Percentiles rank a stretch among this genome's conserved stretches.
These are phyloP conservation scores for Entosphenus tridentatus DNA, from an alignment of 2,113 vertebrate genomes.

Conservation along the genomic window DNA sequence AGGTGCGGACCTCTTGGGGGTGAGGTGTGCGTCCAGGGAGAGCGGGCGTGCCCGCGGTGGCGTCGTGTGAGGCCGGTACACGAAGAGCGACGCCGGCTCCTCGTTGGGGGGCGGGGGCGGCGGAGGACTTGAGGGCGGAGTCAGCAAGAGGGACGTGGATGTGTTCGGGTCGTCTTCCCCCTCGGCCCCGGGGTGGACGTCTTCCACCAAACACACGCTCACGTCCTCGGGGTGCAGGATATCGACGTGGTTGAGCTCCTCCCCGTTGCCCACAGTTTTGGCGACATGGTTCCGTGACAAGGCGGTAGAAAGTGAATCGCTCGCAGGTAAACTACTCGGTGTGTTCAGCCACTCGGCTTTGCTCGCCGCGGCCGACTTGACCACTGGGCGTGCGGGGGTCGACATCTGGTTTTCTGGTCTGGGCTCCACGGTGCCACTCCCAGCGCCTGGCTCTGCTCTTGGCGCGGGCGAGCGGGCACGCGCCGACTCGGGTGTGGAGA, in stretches of 20 bases:
- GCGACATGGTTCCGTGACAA: too few species aligned
- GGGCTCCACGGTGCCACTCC: too few species aligned
- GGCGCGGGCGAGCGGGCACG: background rate
- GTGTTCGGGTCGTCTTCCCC: constrained; percentile 60
- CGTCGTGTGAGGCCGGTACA: constrained; percentile 27
- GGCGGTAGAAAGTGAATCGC: too few species aligned
- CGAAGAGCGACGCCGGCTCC: constrained; percentile 49
- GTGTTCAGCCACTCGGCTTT: too few species aligned
- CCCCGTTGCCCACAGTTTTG: too few species aligned
- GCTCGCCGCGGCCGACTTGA: too few species aligned
- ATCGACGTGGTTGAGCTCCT: too few species aligned
- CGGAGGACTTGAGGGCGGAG: constrained; percentile 74
- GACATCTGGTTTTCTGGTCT: too few species aligned
- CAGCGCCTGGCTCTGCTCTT: background rate
- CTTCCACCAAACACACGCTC: too few species aligned
- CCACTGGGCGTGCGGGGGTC: too few species aligned
- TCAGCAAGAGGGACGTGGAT: constrained; percentile 73
- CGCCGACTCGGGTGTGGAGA: background rate
- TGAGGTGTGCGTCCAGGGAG: constrained; percentile 11
- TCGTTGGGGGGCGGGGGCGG: constrained; percentile 60
- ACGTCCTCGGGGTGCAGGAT: too few species aligned
- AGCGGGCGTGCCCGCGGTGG: constrained; percentile 13
- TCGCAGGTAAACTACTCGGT: too few species aligned
- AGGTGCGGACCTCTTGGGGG: constrained; percentile 16
- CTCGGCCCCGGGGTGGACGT: constrained; percentile 30